Evolutionary conservation across 2,113 vertebrate species (phyloP).

Genomic region (Python bivittatus): DNA sequence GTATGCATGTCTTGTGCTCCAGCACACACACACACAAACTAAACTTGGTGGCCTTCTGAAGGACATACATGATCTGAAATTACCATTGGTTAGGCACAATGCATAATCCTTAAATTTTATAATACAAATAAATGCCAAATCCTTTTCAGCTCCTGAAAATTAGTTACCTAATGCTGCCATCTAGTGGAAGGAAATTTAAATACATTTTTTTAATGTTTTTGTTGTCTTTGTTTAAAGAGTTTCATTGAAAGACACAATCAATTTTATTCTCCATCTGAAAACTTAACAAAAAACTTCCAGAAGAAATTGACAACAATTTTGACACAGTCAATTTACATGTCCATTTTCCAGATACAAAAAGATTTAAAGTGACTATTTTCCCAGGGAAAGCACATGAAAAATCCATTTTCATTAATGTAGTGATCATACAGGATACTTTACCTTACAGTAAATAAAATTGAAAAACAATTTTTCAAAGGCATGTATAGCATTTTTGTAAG

Average conservation of each 20-base stretch:
- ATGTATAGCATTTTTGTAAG: background rate
- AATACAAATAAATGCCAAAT: background rate
- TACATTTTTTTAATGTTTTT: background rate
- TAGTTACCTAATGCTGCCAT: conserved; percentile 53
- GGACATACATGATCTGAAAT: background rate
- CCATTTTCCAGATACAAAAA: background rate
- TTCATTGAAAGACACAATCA: background rate
- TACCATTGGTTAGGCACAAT: background rate
- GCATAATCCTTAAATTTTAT: background rate
- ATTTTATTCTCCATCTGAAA: background rate
- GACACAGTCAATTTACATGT: background rate
- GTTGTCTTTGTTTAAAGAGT: background rate
- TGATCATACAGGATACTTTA: background rate
- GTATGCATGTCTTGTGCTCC: background rate
- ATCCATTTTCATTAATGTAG: background rate
- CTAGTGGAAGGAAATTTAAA: conserved; percentile 35
- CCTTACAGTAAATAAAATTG: background rate
- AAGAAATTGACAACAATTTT: background rate
- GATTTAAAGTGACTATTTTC: background rate
- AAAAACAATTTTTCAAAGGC: too few relatives aligned
- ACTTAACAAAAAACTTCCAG: background rate
- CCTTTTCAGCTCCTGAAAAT: background rate
- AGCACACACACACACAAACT: background rate
- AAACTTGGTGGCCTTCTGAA: background rate
- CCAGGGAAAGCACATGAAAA: background rate